Evolutionary conservation across 2,113 vertebrate species (phyloP).

Genomic region (Leucosticte australis): DNA sequence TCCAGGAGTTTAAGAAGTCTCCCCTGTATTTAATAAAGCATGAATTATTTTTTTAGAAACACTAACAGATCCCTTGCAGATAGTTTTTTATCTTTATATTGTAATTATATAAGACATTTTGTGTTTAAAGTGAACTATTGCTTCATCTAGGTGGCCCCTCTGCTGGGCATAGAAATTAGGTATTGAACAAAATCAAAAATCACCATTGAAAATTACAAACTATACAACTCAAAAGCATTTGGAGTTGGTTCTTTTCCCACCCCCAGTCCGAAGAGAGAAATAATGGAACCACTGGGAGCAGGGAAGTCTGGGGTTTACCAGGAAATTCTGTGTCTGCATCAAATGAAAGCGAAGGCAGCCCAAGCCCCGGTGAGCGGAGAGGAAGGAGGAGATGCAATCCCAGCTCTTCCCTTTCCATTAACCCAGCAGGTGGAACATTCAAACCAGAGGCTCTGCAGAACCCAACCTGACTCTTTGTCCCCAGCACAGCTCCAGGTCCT

Average conservation of each 20-base stretch:
- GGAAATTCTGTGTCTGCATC: neutral
- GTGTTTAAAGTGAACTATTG: conserved; percentile 57
- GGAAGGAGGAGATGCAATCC: conserved; percentile 25
- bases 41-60: conserved; percentile 54
- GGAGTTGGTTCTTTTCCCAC: neutral
- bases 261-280: conserved; percentile 5
- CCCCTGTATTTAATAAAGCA: conserved; percentile 65
- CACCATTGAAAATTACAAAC: conserved; percentile 38
- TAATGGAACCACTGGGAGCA: neutral
- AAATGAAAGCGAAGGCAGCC: neutral
- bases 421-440: conserved; percentile 23
- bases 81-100: conserved; percentile 5
- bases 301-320: neutral
- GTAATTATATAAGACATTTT: conserved; percentile 41
- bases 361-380: neutral
- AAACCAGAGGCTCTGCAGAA: neutral
- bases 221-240: conserved; percentile 32
- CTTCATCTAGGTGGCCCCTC: conserved; percentile 51
- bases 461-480: neutral
- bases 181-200: conserved; percentile 52
- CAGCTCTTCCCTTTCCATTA: neutral
- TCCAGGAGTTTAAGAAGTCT: conserved; percentile 58
- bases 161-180: conserved; percentile 32
- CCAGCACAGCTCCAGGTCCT: neutral
- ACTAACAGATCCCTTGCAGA: conserved; percentile 48